Evolutionary conservation across 2,113 vertebrate species (phyloP).

Genomic region (Hippocampus mohnikei): DNA sequence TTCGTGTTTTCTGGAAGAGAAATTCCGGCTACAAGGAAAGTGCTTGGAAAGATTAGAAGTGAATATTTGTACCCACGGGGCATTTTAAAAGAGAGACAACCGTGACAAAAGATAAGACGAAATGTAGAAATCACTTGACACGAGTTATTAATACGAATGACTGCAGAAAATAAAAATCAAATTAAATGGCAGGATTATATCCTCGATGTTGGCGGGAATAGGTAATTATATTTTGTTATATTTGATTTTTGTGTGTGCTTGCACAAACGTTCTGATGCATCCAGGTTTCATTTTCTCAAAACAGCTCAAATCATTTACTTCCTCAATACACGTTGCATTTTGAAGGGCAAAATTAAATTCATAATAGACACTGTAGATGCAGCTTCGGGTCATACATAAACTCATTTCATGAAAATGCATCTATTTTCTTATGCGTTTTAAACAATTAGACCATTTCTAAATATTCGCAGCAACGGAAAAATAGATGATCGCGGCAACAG

Average conservation of each 20-base stretch:
- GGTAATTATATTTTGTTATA: no score
- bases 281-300: neutral
- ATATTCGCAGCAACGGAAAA: neutral
- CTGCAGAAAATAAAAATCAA: no score
- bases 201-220: no score
- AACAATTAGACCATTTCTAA: neutral
- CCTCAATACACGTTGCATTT: neutral
- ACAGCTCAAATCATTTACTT: neutral
- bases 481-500: neutral
- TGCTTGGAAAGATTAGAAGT: neutral
- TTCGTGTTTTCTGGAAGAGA: neutral
- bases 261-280: neutral
- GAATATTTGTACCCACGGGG: neutral
- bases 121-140: no score
- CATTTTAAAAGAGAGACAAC: neutral
- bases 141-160: no score
- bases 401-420: neutral
- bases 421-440: neutral
- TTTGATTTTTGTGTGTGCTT: no score
- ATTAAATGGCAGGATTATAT: no score
- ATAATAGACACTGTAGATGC: neutral
- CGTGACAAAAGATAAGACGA: no score
- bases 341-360: neutral
- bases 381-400: neutral
- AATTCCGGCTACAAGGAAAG: neutral